phyloP scores from a whole-genome alignment of 2,797 vertebrate genomes.

The Typhlichthys subterraneus region DNA sequence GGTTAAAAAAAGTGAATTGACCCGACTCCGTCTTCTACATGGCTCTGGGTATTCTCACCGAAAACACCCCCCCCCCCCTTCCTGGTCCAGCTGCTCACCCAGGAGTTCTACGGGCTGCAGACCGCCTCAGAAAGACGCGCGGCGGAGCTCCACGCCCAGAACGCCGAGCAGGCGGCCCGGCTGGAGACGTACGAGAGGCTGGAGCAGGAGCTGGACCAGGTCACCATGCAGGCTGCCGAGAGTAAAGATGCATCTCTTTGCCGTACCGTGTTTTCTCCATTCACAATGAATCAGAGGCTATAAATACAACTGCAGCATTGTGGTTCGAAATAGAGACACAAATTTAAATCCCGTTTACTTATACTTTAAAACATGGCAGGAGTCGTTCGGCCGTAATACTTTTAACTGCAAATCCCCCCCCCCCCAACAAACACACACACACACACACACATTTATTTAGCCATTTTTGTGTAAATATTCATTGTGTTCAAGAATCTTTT shows the following conservation, averaged over 20 bases:
- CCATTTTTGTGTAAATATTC: too few relatives aligned
- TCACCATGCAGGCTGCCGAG: conserved; percentile 96
- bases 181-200: conserved; percentile 91
- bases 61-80: neutral
- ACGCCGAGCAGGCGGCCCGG: conserved; percentile 85
- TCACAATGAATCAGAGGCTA: neutral
- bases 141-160: conserved; percentile 88
- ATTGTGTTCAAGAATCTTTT: too few relatives aligned
- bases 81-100: conserved; percentile 88
- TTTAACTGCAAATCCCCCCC: too few relatives aligned
- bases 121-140: conserved; percentile 87
- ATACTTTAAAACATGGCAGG: neutral
- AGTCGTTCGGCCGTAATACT: too few relatives aligned
- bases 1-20: too few relatives aligned
- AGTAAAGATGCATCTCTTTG: conserved; percentile 74
- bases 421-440: too few relatives aligned
- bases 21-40: too few relatives aligned
- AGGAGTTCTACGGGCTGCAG: conserved; percentile 96
- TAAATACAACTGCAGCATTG: too few relatives aligned
- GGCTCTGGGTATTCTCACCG: too few relatives aligned
- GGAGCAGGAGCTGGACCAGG: conserved; percentile 93
- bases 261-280: neutral
- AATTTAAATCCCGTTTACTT: neutral
- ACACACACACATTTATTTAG: too few relatives aligned
- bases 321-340: too few relatives aligned